Conservation (phyloP, 1,140 invertebrate species). For the Pissodes strobi region DNA sequence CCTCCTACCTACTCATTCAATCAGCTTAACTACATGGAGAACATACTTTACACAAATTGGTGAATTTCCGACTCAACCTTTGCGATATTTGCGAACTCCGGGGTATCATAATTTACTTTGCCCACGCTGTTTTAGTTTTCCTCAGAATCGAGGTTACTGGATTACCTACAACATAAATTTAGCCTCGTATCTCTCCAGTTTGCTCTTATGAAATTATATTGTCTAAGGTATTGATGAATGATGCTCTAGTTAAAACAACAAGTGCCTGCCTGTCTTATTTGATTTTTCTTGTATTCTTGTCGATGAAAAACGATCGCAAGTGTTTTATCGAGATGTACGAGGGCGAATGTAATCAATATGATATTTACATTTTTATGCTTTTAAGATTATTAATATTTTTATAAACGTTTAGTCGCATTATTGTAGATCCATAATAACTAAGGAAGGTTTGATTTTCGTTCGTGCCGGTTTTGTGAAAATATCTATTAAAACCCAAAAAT, state of each 20-base stretch:
- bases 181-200: constrained; percentile 19
- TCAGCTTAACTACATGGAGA: no score
- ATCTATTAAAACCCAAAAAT: no score
- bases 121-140: constrained; percentile 28
- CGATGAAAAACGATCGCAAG: no score
- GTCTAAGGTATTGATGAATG: constrained; percentile 28
- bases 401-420: no score
- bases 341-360: no score
- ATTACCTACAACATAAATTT: constrained; percentile 28
- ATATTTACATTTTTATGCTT: no score
- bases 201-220: constrained; percentile 31
- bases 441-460: no score
- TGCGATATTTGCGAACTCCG: constrained; percentile 25
- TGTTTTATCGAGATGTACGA: no score
- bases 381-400: no score
- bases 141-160: constrained; percentile 22
- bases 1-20: no score
- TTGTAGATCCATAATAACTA: no score
- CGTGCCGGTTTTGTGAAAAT: no score
- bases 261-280: constrained; percentile 1
- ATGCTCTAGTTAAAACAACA: constrained; percentile 20
- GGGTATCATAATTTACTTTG: constrained; percentile 30
- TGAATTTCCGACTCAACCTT: constrained; percentile 24
- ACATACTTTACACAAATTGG: constrained; percentile 15
- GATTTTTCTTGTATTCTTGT: constrained; percentile 10